Base-by-base conservation (phyloP, 2,113 vertebrate genomes). In the Xenopus tropicalis region DNA sequence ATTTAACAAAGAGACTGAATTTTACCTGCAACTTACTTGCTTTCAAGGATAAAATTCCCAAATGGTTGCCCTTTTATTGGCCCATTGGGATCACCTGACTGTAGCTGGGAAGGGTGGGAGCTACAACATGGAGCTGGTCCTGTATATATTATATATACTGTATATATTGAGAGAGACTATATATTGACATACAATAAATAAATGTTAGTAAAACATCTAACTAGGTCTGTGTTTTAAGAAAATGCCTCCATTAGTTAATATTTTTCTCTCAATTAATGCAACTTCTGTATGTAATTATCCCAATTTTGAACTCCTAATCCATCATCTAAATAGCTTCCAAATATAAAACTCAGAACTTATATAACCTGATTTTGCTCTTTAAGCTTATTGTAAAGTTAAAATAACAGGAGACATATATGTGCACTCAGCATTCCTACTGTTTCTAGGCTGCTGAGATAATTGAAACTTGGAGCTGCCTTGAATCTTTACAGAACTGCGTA, bases 381-480 rank as follows among this genome's bases (percentile, higher is more conserved):
- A 43, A 64, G 70, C 21, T 54, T 59, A 73, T 73, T 66, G 65
- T 42, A 59, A 72, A 65, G 70, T 48, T 63, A 66, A 61, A 74
- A 67, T 65, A 67, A 68, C 67, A 68, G 64, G 24, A 68, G 72
- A 74, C 63, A 67, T 74, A 67, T 74, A 74, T 74, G 72, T 74
- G 65, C 65, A 74, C 56, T 74, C 72, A 74, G 72, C 72, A 74
- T 68, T 74, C 72, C 72, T 66, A 74, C 72, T 74, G 72, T 74
- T 67, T 57, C 57, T 58, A 51, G 65, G 65, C 65, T 74, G 65
- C 72, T 68, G 65, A 67, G 57, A 74, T 68, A 74, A 74, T 61
- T 74, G 72, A 74, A 74, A 74, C 57, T 44, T 25, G 24, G 66
- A 17, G 46, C 56, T 68, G 54, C 61, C 56, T 52, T 61, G 54